Evolutionary conservation across 2,797 vertebrate genomes (phyloP), one percentile per base, ranked within the genome.

Genomic region (Eulemur mongoz): DNA sequence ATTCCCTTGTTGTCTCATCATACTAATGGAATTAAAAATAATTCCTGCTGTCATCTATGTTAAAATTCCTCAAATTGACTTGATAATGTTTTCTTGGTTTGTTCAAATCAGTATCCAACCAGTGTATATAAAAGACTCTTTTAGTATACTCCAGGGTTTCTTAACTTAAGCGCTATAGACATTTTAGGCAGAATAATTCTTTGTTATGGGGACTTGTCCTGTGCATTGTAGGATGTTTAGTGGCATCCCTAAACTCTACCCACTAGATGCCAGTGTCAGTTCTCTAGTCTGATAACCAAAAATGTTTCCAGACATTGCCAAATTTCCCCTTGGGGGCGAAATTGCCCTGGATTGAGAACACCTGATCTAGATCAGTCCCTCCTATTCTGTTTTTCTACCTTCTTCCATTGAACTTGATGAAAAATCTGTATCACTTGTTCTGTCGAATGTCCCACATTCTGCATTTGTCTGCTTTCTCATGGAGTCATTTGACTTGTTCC

Each of bases 1-100:
- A 57, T 63, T 93, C 3, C 15, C 50, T 10, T 94, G 5, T 87
- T 94, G 22, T 94, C 61, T 92, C 45, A 54, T 90, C 7, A 10
- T 93, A 78, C n/a, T 92, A 79, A 61, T n/a, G 23, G 15, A 93
- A 96, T 84, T 93, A 61, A 93, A 91, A 97, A 79, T 81, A 91
- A 93, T 89, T 95, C 30, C 54, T 94, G 32, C 18, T 91, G 52
- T n/a, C 40, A 72, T 89, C 40, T 40, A 30, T 75, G 43, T 88
- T 91, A 65, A 93, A 83, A 48, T 90, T 93, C 23, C 38, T 67
- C 45, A 30, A 18, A 2, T 92, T 92, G 61, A 96, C 25, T 89
- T n/a, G 57, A 20, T 85, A 73, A 32, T 94, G 81, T 86, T 93
- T 95, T 83, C 11, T 79, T 91, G 57, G 22, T 63, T 91, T 93